Percentiles rank a stretch among this genome's conserved stretches.
Conservation (phyloP, 2,888 invertebrate genomes). For the Scaptomyza tumidula region DNA sequence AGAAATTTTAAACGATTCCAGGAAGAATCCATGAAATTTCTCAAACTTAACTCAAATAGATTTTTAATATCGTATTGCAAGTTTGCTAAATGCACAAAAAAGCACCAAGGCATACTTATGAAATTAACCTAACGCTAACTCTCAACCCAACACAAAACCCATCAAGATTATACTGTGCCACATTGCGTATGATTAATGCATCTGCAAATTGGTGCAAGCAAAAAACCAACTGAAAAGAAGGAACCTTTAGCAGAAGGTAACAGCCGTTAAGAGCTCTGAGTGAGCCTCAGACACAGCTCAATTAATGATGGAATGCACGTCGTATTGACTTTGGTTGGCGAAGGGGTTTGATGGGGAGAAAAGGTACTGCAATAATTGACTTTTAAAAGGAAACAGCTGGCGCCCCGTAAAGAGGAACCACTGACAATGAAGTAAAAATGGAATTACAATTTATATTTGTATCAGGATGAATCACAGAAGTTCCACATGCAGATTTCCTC, state of each 20-base stretch:
- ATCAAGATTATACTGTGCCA: conserved; percentile 11
- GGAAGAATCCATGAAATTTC: background rate
- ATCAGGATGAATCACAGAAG: conserved; percentile 56
- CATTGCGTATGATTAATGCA: conserved; percentile 69
- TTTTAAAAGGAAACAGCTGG: conserved; percentile 67
- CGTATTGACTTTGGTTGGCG: conserved; percentile 12
- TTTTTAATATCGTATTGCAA: background rate
- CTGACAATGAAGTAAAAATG: conserved; percentile 32
- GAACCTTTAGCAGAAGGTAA: conserved; percentile 27
- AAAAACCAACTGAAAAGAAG: conserved; percentile 7
- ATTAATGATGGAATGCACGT: conserved; percentile 61
- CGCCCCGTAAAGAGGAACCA: conserved; percentile 32
- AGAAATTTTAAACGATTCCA: conserved; percentile 29
- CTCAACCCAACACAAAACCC: background rate
- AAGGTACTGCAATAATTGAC: conserved; percentile 57
- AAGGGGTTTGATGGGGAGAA: background rate
- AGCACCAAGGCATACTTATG: conserved; percentile 3
- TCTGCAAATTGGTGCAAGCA: conserved; percentile 30
- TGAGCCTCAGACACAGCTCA: conserved; percentile 32
- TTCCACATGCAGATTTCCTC: conserved; percentile 35
- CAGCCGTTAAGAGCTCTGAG: conserved; percentile 28
- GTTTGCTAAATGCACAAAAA: background rate
- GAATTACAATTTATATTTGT: conserved; percentile 15
- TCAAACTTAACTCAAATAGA: conserved; percentile 4
- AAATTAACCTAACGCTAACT: background rate